These are phyloP conservation scores for Andrena haemorrhoa DNA, from an alignment of 2,888 invertebrate species.

Conservation along the genomic window DNA sequence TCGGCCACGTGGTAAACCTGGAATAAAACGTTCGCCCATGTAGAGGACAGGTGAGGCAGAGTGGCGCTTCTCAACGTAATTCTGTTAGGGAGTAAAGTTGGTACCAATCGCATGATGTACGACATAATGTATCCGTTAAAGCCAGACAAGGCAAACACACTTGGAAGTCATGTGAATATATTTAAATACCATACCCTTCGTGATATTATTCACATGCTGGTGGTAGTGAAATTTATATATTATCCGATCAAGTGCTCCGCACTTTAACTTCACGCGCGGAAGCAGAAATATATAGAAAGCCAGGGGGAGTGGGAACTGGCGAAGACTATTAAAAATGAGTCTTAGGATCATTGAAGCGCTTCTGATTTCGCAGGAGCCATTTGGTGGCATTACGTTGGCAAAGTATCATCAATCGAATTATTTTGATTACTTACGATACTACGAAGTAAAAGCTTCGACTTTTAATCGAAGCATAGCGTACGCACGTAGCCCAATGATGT, in stretches of 20 bases:
- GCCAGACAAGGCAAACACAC: slow-evolving; percentile 44
- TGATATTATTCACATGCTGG: slow-evolving; percentile 56
- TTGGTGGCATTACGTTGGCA: slow-evolving; percentile 25
- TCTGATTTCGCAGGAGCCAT: slow-evolving; percentile 15
- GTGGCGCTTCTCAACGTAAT: neutral
- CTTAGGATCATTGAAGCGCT: slow-evolving; percentile 13
- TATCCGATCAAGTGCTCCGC: slow-evolving; percentile 27
- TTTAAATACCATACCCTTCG: slow-evolving; percentile 49
- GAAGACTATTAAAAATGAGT: slow-evolving; percentile 40
- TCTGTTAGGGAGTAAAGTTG: slow-evolving; percentile 32
- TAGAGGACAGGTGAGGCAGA: neutral
- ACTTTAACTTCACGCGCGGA: slow-evolving; percentile 12
- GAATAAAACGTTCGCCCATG: slow-evolving; percentile 51
- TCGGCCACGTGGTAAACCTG: slow-evolving; percentile 94
- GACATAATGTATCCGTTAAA: slow-evolving; percentile 49
- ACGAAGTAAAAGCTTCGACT: slow-evolving; percentile 40
- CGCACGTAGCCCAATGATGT: slow-evolving; percentile 22
- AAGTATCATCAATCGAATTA: slow-evolving; percentile 25
- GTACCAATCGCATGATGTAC: slow-evolving; percentile 35
- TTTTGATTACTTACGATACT: slow-evolving; percentile 27
- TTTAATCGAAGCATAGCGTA: slow-evolving; percentile 47
- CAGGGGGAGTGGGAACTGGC: slow-evolving; percentile 52
- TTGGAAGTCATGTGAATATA: slow-evolving; percentile 42
- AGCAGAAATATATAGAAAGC: slow-evolving; percentile 20
- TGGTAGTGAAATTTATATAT: slow-evolving; percentile 43